phyloP scores from a whole-genome alignment of 2,113 vertebrate genomes.

The Jacana jacana region DNA sequence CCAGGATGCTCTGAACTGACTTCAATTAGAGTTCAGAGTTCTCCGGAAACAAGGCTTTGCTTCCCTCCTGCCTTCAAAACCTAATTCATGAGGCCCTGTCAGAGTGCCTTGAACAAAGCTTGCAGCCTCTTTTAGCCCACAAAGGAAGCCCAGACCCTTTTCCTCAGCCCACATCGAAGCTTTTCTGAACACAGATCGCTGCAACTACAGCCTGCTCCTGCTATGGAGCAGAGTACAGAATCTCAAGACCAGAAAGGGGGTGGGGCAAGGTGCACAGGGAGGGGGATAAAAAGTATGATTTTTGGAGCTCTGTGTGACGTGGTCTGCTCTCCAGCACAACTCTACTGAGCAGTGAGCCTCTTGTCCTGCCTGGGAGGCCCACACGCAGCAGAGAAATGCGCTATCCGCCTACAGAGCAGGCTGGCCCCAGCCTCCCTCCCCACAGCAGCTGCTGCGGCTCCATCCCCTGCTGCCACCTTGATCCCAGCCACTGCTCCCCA shows the following conservation, averaged over 20 bases:
- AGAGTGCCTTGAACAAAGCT: background rate
- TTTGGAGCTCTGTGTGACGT: background rate
- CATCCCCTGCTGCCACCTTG: background rate
- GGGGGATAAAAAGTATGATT: background rate
- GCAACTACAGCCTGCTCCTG: background rate
- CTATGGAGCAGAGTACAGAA: fast-evolving
- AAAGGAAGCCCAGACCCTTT: background rate
- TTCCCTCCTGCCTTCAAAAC: background rate
- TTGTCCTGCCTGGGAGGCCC: background rate
- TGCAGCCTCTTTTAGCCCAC: background rate
- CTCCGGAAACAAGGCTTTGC: background rate
- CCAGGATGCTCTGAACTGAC: background rate
- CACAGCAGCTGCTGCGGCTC: background rate
- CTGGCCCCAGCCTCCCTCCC: background rate
- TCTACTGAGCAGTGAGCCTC: background rate
- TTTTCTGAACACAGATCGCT: background rate
- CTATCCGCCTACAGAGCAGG: background rate
- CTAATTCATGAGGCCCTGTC: background rate
- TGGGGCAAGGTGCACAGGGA: no score
- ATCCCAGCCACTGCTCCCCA: background rate
- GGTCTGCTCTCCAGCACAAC: background rate
- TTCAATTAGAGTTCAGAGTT: background rate
- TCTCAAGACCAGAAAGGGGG: background rate
- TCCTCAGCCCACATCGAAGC: background rate
- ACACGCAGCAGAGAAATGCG: background rate